A percentile compares a stretch with the other conserved stretches of the same genome.
phyloP scores from a whole-genome alignment of 1,140 invertebrate genomes.

The Trichomalopsis sarcophagae region DNA sequence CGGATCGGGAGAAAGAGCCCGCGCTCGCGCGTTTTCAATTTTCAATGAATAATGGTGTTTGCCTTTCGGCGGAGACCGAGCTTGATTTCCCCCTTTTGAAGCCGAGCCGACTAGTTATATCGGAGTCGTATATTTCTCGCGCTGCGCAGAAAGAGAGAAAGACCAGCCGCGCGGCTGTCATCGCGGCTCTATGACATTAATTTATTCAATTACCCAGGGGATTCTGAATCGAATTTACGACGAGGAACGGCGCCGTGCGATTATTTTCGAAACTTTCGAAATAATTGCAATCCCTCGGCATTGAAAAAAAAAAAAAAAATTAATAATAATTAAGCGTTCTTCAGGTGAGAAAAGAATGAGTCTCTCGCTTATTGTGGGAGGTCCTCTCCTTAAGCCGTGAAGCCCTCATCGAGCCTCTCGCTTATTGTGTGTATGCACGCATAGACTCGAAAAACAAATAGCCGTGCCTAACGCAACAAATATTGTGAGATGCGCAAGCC shows the following conservation, averaged over 20 bases:
- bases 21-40: slow-evolving; percentile 7
- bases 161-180: not conserved
- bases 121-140: not conserved
- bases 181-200: not conserved
- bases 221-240: not conserved
- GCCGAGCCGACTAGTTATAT: slow-evolving; percentile 9
- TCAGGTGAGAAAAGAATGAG: not conserved
- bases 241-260: not conserved
- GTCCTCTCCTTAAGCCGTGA: not conserved
- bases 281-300: not conserved
- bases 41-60: slow-evolving; percentile 24
- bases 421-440: not conserved
- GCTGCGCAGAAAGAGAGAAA: not conserved
- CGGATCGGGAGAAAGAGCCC: not conserved
- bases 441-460: slow-evolving; percentile 35
- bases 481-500: slow-evolving; percentile 61
- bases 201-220: slow-evolving; percentile 33
- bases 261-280: not conserved
- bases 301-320: too few relatives aligned
- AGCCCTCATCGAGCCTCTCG: not conserved
- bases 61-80: not conserved
- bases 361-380: not conserved
- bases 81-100: slow-evolving; percentile 21
- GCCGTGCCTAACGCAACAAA: slow-evolving; percentile 59
- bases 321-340: too few relatives aligned